Evolutionary conservation across 1,140 invertebrate species (phyloP).

Genomic region (Drosophila kurseongensis): DNA sequence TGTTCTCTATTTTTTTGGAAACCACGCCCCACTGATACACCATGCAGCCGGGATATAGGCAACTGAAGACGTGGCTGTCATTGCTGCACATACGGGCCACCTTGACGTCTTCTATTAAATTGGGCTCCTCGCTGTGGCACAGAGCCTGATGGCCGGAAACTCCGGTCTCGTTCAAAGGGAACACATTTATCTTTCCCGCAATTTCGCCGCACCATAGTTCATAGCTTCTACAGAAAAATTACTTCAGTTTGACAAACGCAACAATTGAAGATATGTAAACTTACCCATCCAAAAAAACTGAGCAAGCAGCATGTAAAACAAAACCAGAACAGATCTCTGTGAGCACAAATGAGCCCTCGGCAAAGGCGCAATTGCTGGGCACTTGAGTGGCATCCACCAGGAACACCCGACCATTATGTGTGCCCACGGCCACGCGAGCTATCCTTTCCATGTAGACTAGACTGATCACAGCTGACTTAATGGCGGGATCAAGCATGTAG

Average conservation of each 20-base stretch:
- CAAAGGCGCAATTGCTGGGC: constrained; percentile 87
- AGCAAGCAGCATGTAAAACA: constrained; percentile 87
- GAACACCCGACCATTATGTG: constrained; percentile 91
- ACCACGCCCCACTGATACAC: constrained; percentile 93
- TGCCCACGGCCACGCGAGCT: constrained; percentile 89
- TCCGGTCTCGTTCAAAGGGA: constrained; percentile 86
- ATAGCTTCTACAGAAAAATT: constrained; percentile 84
- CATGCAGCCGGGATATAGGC: constrained; percentile 91
- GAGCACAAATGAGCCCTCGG: constrained; percentile 90
- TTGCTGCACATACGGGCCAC: constrained; percentile 88
- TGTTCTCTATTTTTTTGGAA: constrained; percentile 89
- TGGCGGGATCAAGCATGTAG: constrained; percentile 86
- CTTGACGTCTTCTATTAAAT: constrained; percentile 85
- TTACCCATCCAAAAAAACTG: constrained; percentile 85
- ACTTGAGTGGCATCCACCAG: constrained; percentile 88
- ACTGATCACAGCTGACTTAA: constrained; percentile 87
- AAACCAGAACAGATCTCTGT: constrained; percentile 90
- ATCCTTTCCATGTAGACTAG: constrained; percentile 88
- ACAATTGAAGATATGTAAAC: constrained; percentile 4
- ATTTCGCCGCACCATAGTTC: constrained; percentile 92
- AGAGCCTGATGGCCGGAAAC: constrained; percentile 86
- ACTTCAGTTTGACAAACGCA: not conserved
- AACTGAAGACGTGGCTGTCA: constrained; percentile 90
- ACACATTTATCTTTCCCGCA: constrained; percentile 90
- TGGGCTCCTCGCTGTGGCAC: constrained; percentile 80